phyloP scores from a whole-genome alignment of 1,140 invertebrate species.

The Battus philenor region DNA sequence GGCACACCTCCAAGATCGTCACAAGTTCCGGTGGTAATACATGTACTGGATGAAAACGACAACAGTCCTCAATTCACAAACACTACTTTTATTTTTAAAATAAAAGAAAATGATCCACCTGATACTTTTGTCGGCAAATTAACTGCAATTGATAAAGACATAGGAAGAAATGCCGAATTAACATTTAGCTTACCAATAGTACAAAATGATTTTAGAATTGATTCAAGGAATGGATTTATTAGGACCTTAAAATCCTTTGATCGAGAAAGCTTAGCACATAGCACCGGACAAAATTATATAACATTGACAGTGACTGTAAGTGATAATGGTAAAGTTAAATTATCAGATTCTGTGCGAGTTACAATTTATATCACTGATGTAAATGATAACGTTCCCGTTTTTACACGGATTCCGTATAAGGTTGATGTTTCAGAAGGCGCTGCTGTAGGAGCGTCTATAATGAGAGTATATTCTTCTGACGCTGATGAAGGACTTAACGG shows the following conservation, averaged over 20 bases:
- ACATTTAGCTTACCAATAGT: conserved; percentile 87
- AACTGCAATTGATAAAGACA: conserved; percentile 91
- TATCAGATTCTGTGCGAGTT: conserved; percentile 92
- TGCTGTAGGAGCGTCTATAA: conserved; percentile 84
- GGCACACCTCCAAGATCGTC: conserved; percentile 86
- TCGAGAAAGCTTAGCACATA: conserved; percentile 87
- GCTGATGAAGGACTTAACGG: conserved; percentile 94
- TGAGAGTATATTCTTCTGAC: conserved; percentile 90
- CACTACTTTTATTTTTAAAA: conserved; percentile 88
- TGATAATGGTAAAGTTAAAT: conserved; percentile 89
- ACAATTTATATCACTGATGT: conserved; percentile 92
- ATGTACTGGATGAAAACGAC: conserved; percentile 97
- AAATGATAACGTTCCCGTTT: conserved; percentile 94
- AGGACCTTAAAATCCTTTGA: conserved; percentile 91
- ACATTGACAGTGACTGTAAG: conserved; percentile 89
- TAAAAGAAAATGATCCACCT: conserved; percentile 91
- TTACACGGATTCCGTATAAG: conserved; percentile 87
- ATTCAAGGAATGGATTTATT: conserved; percentile 94
- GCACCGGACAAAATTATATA: conserved; percentile 86
- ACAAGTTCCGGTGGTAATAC: conserved; percentile 90
- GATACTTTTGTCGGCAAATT: conserved; percentile 94
- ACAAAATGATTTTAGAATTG: conserved; percentile 91
- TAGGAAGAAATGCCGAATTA: conserved; percentile 93
- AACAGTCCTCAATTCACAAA: conserved; percentile 94
- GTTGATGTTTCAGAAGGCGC: conserved; percentile 91